Base-by-base conservation (phyloP, 92 coral and sea anemone genomes). In the Siderastrea siderea region DNA sequence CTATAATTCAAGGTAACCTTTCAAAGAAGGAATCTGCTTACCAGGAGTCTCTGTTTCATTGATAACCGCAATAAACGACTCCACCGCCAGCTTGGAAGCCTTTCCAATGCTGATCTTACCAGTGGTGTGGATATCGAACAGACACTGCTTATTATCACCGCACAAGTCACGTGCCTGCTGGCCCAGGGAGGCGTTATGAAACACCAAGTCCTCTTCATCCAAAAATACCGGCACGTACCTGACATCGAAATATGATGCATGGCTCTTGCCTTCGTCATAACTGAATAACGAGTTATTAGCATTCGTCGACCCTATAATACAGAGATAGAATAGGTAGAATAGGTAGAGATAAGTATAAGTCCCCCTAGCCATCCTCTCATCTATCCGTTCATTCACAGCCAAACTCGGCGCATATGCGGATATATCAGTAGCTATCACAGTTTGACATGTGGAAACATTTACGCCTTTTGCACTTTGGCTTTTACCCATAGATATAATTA, bases 91-190 rank as follows among this genome's bases (percentile, higher is more conserved):
- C 17, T 72, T 86, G 26, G 96, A 77, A 19, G 91, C 91, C 46
- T 51, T 62, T 17, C 96, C 98, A 77, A 95, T 81, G 51, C 84
- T 85, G 53, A 88, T 55, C 43, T 93, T 86, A 4, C 96, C 96
- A 80, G 96, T 95, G 0, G 95, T 86, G 50, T 86, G 69, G 46
- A 92, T 79, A 57, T 95, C 98, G 26, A 92, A 92, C 75, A 95
- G 77, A 71, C 98, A 95, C 64, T 93, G 93, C 16, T 62, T 45
- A 47, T 83, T 88, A 47, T 86, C 87, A 11, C 88, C 92, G 80
- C 98, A 95, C 43, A 85, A 65, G 1, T 59, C 70, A 54, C 26
- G 68, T 46, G 98, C 94, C 54, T 84, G 77, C 71, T 88, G 85
- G 38, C 82, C 82, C 43, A 93, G 61, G 49, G 59, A 47, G 10